A percentile compares a stretch with the other conserved stretches of the same genome.
Evolutionary conservation across 2,888 invertebrate genomes (phyloP).

Genomic region (Pachymerium ferrugineum): DNA sequence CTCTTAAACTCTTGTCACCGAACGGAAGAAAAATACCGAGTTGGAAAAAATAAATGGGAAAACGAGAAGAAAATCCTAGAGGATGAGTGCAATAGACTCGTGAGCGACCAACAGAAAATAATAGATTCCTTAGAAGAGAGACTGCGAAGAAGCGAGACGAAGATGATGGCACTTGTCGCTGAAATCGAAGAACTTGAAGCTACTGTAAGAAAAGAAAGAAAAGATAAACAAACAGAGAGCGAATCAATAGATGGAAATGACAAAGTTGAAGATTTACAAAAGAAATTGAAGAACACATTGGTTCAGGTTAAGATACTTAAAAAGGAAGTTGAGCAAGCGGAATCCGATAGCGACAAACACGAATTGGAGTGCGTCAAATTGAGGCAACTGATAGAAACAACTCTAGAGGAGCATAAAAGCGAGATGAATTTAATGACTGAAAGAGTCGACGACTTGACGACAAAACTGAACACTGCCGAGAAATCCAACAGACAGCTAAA

Average conservation of each 20-base stretch:
- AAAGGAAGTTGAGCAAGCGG: constrained; percentile 38
- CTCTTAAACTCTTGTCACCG: not conserved
- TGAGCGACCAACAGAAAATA: not conserved
- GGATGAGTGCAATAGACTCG: not conserved
- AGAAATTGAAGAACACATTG: constrained; percentile 47
- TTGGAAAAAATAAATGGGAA: constrained; percentile 49
- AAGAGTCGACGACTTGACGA: constrained; percentile 74
- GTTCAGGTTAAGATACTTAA: constrained; percentile 37
- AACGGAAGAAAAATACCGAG: constrained; percentile 45
- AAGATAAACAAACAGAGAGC: not conserved
- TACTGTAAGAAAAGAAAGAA: not conserved
- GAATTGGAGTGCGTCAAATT: constrained; percentile 40
- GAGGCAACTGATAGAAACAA: constrained; percentile 53
- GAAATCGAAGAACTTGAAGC: constrained; percentile 11
- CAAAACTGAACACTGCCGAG: constrained; percentile 72
- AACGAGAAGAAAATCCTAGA: constrained; percentile 40
- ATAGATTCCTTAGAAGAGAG: not conserved
- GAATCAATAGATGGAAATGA: constrained; percentile 57
- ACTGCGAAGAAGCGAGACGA: constrained; percentile 10
- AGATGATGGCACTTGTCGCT: not conserved
- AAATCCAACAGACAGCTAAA: constrained; percentile 68
- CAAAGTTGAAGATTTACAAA: constrained; percentile 67
- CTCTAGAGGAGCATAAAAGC: constrained; percentile 54
- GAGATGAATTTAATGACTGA: constrained; percentile 74
- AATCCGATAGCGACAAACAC: constrained; percentile 39